Base-by-base conservation (phyloP, 1,140 invertebrate species). In the Asobara japonica region DNA sequence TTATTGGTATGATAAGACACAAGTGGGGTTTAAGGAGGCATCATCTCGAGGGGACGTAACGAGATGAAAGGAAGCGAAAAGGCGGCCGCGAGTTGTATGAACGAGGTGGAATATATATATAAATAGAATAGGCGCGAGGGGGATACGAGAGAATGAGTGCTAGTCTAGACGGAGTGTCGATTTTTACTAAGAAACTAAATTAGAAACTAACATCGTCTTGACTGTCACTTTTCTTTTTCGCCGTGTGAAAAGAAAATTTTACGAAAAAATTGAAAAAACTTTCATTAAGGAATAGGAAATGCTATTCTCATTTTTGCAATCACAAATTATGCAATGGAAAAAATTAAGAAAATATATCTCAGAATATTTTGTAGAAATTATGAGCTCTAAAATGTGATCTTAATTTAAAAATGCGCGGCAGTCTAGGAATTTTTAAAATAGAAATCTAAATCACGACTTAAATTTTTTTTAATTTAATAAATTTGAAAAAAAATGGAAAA, bases 151-250 rank as follows among this genome's bases (percentile, higher is more conserved):
- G 51, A 73, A 25, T 65, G 66, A 71, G 48, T 77, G 77, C 80
- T 79, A 86, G 86, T 87, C 86, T 87, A 87, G 86, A 87, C 86
- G 70, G 82, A 82, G 83, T 87, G 85, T 86, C 85, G 84, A 87
- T 87, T 86, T 86, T 87, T 87, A 79, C 84, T 78, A 75, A 74
- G 72, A 77, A 81, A 84, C 84, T 80, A 84, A 86, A 87, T 87
- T 87, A 86, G 84, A 87, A 86, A 81, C 83, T 77, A 48, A 69
- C 72, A 64, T 60, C 36, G 38, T 62, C 65, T 38, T 56, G 38
- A 36, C 64, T 56, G 51, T 36, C 45, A n/a, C 13, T 45, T 64
- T 33, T 48, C 56, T 65, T 65, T 65, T 62, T 62, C 31, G 2
- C 25, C 0, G 22, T 0, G 11, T 8, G 25, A 62, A 62, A 31